phyloP scores from a whole-genome alignment of 2,888 invertebrate genomes.

The Dynastes maya region DNA sequence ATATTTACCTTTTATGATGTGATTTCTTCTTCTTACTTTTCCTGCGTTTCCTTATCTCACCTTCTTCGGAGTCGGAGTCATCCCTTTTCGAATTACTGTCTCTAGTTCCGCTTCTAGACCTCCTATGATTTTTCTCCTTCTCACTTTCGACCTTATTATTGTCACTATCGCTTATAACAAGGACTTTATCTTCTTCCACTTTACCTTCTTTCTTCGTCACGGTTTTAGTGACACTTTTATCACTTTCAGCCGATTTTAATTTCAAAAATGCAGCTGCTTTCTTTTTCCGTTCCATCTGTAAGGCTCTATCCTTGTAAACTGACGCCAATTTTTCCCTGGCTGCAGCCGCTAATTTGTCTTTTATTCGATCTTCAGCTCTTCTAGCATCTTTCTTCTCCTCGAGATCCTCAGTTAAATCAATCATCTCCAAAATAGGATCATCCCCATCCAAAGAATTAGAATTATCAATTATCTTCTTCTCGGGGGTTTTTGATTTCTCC shows the following conservation, averaged over 20 bases:
- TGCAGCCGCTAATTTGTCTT: slow-evolving; percentile 74
- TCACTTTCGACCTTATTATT: slow-evolving; percentile 62
- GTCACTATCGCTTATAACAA: slow-evolving; percentile 55
- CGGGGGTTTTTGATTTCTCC: slow-evolving; percentile 15
- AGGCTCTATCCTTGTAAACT: slow-evolving; percentile 71
- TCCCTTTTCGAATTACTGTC: slow-evolving; percentile 51
- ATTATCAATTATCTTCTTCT: slow-evolving; percentile 4
- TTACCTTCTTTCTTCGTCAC: slow-evolving; percentile 54
- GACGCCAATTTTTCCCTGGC: slow-evolving; percentile 76
- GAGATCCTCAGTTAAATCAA: slow-evolving; percentile 75
- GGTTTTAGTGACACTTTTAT: slow-evolving; percentile 3
- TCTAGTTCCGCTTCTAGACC: slow-evolving; percentile 49
- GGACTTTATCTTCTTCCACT: slow-evolving; percentile 57
- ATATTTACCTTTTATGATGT: slow-evolving; percentile 70
- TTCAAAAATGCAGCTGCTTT: slow-evolving; percentile 86
- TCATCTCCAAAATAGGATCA: slow-evolving; percentile 72
- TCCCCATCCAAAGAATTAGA: slow-evolving; percentile 64
- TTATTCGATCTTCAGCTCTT: slow-evolving; percentile 74
- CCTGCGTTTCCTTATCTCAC: slow-evolving; percentile 66
- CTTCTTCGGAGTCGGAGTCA: slow-evolving; percentile 62
- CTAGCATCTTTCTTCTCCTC: slow-evolving; percentile 68
- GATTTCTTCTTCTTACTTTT: slow-evolving; percentile 71
- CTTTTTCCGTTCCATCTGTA: slow-evolving; percentile 83
- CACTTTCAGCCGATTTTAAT: slow-evolving; percentile 62
- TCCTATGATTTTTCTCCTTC: slow-evolving; percentile 62